Conservation (phyloP, 2,113 vertebrate species). For the Macroglossus sobrinus region DNA sequence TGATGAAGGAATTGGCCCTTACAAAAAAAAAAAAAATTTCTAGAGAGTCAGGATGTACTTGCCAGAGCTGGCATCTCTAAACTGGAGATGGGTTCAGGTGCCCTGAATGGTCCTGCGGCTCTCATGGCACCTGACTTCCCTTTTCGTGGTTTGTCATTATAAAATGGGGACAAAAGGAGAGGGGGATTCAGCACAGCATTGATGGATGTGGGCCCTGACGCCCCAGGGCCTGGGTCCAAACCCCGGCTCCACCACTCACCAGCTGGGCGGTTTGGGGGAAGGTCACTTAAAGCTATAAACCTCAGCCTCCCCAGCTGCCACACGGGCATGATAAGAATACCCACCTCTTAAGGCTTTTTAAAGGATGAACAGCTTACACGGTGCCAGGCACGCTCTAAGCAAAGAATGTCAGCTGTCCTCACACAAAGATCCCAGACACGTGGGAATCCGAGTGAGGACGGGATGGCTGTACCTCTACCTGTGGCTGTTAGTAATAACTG, state of each 20-base stretch:
- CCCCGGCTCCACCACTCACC: background rate
- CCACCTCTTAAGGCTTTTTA: background rate
- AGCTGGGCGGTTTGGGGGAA: background rate
- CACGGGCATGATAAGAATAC: background rate
- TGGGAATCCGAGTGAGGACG: rapidly evolving
- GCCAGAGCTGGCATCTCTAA: background rate
- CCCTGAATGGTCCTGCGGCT: background rate
- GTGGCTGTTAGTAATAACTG: background rate
- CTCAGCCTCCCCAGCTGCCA: background rate
- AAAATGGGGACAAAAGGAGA: background rate
- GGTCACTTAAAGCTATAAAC: background rate
- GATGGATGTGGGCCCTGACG: background rate
- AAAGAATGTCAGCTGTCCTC: background rate
- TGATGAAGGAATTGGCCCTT: background rate
- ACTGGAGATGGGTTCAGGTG: background rate
- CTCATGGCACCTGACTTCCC: background rate
- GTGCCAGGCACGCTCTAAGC: background rate
- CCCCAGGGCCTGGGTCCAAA: background rate
- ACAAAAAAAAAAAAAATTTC: background rate
- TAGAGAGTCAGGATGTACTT: background rate
- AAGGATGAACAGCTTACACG: background rate
- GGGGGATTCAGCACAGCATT: background rate
- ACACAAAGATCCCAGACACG: rapidly evolving
- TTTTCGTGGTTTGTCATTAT: background rate
- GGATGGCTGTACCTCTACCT: background rate